These are phyloP conservation scores for Agriopis leucophaearia DNA, from an alignment of 2,888 invertebrate species.

Conservation along the genomic window DNA sequence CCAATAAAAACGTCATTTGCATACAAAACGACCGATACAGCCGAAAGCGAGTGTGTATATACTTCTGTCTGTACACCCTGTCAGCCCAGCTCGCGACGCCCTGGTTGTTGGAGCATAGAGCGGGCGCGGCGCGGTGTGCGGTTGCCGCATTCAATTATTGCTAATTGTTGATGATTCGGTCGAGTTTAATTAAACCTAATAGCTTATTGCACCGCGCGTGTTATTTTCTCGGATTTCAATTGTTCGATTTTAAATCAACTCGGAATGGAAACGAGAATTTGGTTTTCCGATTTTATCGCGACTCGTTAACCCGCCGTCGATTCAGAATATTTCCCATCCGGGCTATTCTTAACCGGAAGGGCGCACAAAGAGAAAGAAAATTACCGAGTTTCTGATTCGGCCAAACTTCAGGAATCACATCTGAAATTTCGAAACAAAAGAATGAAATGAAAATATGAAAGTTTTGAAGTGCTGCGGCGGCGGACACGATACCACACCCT, in stretches of 20 bases:
- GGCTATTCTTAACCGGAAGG: conserved; percentile 32
- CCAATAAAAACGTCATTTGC: conserved; percentile 45
- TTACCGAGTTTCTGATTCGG: conserved; percentile 39
- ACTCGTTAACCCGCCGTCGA: conserved; percentile 23
- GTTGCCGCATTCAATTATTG: conserved; percentile 46
- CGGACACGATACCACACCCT: background rate
- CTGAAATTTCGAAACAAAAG: conserved; percentile 43
- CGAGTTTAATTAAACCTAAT: conserved; percentile 51
- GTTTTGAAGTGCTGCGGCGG: conserved; percentile 33
- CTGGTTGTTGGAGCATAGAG: no score
- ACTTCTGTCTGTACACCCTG: no score
- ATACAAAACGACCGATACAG: conserved; percentile 45
- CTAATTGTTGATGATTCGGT: conserved; percentile 52
- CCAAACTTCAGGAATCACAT: conserved; percentile 39
- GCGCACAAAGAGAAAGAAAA: conserved; percentile 37
- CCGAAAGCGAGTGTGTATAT: conserved; percentile 41
- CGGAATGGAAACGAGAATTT: conserved; percentile 8
- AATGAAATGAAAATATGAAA: conserved; percentile 42
- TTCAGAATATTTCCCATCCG: conserved; percentile 19
- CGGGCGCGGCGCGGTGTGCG: background rate
- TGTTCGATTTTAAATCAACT: conserved; percentile 39
- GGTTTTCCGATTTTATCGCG: conserved; percentile 23
- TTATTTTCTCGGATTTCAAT: conserved; percentile 43
- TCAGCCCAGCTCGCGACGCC: no score
- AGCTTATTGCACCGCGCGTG: conserved; percentile 40